These are phyloP conservation scores for Egretta garzetta DNA, from an alignment of 2,113 vertebrate species.

Conservation along the genomic window DNA sequence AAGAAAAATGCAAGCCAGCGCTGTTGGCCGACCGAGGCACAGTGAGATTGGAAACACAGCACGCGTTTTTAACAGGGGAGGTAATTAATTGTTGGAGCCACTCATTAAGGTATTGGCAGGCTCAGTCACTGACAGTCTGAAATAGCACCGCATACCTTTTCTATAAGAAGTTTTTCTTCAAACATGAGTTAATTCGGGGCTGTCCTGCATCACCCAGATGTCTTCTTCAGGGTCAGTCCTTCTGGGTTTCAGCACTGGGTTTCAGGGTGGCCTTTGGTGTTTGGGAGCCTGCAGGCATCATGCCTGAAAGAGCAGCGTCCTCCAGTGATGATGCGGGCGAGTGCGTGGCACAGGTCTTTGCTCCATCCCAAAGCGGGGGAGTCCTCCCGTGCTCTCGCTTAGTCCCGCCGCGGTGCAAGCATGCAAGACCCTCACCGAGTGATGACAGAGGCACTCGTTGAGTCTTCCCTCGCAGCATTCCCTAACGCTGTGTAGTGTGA, in stretches of 20 bases:
- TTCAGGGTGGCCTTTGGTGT: not conserved
- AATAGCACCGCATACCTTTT: not conserved
- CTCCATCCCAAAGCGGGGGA: not conserved
- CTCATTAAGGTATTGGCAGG: not conserved
- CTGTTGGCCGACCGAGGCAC: not conserved
- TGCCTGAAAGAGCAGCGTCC: not conserved
- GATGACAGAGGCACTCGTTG: rapidly evolving
- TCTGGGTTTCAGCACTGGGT: rapidly evolving
- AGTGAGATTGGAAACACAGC: not conserved
- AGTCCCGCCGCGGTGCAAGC: not conserved
- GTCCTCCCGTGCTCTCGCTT: rapidly evolving
- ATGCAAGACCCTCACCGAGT: rapidly evolving
- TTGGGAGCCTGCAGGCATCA: not conserved
- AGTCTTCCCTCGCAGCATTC: not conserved
- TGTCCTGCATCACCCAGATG: not conserved
- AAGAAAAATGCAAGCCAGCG: not conserved
- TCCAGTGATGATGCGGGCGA: not conserved
- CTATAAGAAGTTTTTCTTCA: not conserved
- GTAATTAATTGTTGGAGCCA: not conserved
- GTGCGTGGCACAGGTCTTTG: not conserved
- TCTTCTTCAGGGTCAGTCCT: not conserved
- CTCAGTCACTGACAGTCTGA: not conserved
- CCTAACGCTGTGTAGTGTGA: rapidly evolving
- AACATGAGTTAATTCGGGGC: not conserved
- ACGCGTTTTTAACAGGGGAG: not conserved